Base-by-base conservation (phyloP, 37 sponge, comb jelly and placozoan species). In the Beroe ovata region DNA sequence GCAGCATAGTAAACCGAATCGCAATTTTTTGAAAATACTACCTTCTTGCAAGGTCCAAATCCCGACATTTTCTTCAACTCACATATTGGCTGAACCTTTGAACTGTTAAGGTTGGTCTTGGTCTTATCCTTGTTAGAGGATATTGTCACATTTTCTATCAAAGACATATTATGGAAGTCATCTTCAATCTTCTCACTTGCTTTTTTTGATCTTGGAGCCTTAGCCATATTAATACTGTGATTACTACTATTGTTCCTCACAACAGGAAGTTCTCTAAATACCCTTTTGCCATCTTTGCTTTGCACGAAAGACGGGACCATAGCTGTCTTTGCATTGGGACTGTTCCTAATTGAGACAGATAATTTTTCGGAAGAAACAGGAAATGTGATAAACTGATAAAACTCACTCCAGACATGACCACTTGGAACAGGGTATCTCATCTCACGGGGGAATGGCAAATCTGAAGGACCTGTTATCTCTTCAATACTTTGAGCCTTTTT, bases 401-500 rank as follows among this genome's bases (percentile, higher is more conserved):
- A 37, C 18, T 96, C 97, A n/a, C 39, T 14, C 91, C 94, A 96
- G 0, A 29, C 16, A 25, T 34, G 37, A 3, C 92, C 93, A 89
- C 90, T 96, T 2, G 95, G 88, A 0, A 96, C 88, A 34, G 92
- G 92, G 42, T 94, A 90, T 6, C 90, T 39, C 92, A 96, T 91
- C 41, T 95, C 95, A 40, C 72, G 88, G 0, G 97, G 97, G 0
- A 95, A 40, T 22, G 89, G 91, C 25, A 41, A 34, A 61, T 89
- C 54, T 77, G 89, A 32, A 88, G 37, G 33, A 1, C 8, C 0
- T 29, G 38, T 59, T 8, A 38, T 30, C 41, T 60, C 63, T 30
- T 62, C 59, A 8, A 33, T 33, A 0, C 14, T 14, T 0, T 21
- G 18, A 0, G 8, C 60, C 60, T 60, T 90, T 33, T 32, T 77